Evolutionary conservation across 1,140 invertebrate genomes (phyloP).

Genomic region (Charaxes varanes): DNA sequence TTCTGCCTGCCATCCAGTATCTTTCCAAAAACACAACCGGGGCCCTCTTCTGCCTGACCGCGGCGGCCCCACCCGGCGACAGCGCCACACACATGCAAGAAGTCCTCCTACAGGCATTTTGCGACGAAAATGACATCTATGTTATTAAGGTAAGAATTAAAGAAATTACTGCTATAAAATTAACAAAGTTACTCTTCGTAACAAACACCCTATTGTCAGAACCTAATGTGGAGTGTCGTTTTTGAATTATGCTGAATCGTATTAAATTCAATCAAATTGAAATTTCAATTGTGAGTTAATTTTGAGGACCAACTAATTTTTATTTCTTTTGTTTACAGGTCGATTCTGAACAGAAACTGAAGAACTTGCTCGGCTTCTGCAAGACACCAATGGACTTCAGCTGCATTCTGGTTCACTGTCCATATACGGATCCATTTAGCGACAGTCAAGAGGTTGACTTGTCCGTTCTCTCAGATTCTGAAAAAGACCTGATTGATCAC

Average conservation of each 20-base stretch:
- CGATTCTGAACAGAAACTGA: slow-evolving; percentile 73
- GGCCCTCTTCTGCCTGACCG: slow-evolving; percentile 78
- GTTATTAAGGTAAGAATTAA: slow-evolving; percentile 76
- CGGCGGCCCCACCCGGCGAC: slow-evolving; percentile 76
- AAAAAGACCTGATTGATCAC: slow-evolving; percentile 73
- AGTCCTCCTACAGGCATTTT: slow-evolving; percentile 81
- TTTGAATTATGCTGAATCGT: no score
- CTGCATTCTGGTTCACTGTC: slow-evolving; percentile 73
- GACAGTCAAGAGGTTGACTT: slow-evolving; percentile 66
- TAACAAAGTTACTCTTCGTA: not conserved
- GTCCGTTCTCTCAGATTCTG: slow-evolving; percentile 56
- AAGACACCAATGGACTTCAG: slow-evolving; percentile 64
- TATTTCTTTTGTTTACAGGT: slow-evolving; percentile 53
- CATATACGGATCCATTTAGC: slow-evolving; percentile 62
- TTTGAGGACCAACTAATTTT: no score
- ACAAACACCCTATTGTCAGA: not conserved
- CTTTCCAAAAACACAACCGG: slow-evolving; percentile 76
- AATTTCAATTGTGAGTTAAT: no score
- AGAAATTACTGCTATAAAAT: no score
- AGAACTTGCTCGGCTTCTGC: slow-evolving; percentile 66
- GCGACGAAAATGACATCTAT: slow-evolving; percentile 81
- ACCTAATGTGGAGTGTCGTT: no score
- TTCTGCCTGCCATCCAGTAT: slow-evolving; percentile 76
- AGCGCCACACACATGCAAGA: slow-evolving; percentile 81
- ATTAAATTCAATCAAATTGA: no score